Percentiles rank a stretch among this genome's conserved stretches.
Conservation (phyloP, 2,797 vertebrate genomes). For the Parotocinclus haroldoi region DNA sequence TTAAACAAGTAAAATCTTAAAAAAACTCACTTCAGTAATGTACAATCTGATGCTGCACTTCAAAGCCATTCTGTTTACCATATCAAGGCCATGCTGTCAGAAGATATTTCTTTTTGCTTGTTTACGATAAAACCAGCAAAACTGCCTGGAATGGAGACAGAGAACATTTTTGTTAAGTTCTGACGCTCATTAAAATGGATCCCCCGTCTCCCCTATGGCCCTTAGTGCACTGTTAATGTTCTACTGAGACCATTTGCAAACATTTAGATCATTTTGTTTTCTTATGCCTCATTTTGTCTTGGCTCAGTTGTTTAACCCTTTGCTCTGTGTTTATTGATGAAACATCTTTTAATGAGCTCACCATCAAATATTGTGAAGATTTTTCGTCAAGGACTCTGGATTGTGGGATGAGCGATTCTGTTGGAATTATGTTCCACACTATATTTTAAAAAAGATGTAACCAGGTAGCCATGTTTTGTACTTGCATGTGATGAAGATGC, state of each 20-base stretch:
- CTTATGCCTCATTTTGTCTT: slow-evolving; percentile 38
- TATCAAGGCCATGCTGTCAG: slow-evolving; percentile 60
- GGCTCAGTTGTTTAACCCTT: slow-evolving; percentile 43
- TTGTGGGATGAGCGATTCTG: slow-evolving; percentile 30
- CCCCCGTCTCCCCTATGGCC: slow-evolving; percentile 40
- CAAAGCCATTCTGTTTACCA: slow-evolving; percentile 61
- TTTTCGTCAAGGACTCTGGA: slow-evolving; percentile 10
- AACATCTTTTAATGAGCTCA: slow-evolving; percentile 44
- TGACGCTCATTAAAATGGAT: slow-evolving; percentile 58
- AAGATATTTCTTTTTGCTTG: slow-evolving; percentile 54
- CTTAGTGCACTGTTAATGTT: slow-evolving; percentile 39
- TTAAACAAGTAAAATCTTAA: slow-evolving; percentile 61
- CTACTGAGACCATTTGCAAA: slow-evolving; percentile 44
- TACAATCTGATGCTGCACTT: slow-evolving; percentile 57
- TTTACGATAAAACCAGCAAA: slow-evolving; percentile 58
- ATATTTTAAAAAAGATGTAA: no score
- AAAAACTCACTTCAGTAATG: slow-evolving; percentile 57
- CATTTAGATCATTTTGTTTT: slow-evolving; percentile 47
- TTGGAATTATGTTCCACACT: slow-evolving; percentile 25
- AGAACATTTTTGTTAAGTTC: slow-evolving; percentile 58
- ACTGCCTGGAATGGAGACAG: slow-evolving; percentile 55
- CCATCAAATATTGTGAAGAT: slow-evolving; percentile 40
- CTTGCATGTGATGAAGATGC: no score
- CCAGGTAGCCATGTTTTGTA: no score
- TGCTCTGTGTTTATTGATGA: slow-evolving; percentile 36